Base-by-base conservation (phyloP, 2,113 vertebrate genomes). In the Chinchilla lanigera region DNA sequence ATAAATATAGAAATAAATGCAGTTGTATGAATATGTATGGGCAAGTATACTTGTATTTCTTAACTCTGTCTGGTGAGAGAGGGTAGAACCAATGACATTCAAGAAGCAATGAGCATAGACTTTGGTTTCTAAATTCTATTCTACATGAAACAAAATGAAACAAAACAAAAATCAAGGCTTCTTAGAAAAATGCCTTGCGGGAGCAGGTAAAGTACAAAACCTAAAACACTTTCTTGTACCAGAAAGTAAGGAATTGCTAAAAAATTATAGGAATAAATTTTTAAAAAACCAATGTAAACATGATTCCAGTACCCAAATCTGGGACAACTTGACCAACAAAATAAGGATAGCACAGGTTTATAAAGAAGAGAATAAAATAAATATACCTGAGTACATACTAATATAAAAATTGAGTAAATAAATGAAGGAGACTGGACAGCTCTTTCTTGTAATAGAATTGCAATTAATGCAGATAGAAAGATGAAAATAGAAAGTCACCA, bases 91-190 rank as follows among this genome's bases (percentile, higher is more conserved):
- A 75, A 17, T 73, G 65, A n/a, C 33, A 84, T 6, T 67, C 47
- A 35, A 54, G 77, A 52, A 9, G 41, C 54, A 92, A 30, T 13
- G 41, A 73, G 22, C 33, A 6, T 50, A 50, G 69, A 78, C 38
- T 60, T 77, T 28, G 33, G 33, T 92, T 83, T 85, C 67, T 50
- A 75, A 92, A 92, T 85, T 84, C 65, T 50, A 50, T 73, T 86
- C 24, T 52, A 52, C 69, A 54, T 73, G 19, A 50, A 58, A 67
- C 26, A 71, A 71, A 47, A 47, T 7, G 20, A 69, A n/a, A 69
- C 10, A 44, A 47, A 77, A 71, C 35, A 41, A 35, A 71, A 85
- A 22, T 7, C 26, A 54, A n/a, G 10, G 12, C 19, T 78, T n/a
- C 22, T 58, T 58, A 24, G 24, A n/a, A 61, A 67, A 86, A 58